Conservation (phyloP, 2,113 vertebrate species). For the Eclectus roratus region DNA sequence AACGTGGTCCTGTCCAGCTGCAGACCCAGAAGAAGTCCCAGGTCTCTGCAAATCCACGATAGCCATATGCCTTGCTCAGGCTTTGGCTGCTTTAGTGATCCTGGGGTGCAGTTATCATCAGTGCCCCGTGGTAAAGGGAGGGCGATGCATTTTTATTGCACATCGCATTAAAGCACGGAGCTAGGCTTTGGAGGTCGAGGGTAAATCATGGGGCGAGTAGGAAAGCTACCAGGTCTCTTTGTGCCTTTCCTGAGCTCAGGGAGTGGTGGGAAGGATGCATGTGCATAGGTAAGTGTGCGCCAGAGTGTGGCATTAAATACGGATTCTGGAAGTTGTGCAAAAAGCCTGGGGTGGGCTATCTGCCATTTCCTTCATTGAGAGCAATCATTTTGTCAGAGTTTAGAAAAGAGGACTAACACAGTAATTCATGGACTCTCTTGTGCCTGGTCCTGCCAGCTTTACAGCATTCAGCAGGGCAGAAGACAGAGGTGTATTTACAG, state of each 20-base stretch:
- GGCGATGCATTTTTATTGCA: rapidly evolving
- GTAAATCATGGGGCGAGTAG: neutral
- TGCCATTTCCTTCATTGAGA: neutral
- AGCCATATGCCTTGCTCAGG: neutral
- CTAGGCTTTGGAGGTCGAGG: neutral
- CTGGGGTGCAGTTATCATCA: neutral
- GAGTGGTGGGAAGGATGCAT: neutral
- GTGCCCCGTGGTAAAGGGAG: rapidly evolving
- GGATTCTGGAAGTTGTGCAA: neutral
- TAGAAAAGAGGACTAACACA: neutral
- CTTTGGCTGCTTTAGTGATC: neutral
- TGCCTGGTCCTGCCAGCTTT: neutral
- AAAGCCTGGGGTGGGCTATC: neutral
- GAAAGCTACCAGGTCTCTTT: neutral
- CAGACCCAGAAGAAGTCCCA: neutral
- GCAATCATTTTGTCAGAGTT: neutral
- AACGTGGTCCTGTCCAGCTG: neutral
- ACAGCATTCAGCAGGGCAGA: neutral
- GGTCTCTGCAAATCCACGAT: neutral
- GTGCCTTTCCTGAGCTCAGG: neutral
- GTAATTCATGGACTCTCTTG: neutral
- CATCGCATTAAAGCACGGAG: neutral
- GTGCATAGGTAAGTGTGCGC: neutral
- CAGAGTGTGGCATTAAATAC: neutral
- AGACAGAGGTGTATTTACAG: neutral